Conservation (phyloP, 2,888 invertebrate species). For the Lithosia quadra region DNA sequence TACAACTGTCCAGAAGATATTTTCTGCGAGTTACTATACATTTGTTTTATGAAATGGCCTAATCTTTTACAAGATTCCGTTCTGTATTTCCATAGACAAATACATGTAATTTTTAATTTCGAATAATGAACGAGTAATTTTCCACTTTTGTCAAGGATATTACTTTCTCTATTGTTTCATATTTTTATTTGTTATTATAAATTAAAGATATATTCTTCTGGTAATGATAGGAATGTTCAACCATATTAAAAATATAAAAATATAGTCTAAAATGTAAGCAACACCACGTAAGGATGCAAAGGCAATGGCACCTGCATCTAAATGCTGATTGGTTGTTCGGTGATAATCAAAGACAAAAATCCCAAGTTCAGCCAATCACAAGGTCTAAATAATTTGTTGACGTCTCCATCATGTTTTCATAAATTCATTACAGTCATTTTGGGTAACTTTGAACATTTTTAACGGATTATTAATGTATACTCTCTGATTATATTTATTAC, state of each 20-base stretch:
- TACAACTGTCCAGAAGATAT: conserved; percentile 86
- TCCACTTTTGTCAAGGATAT: conserved; percentile 66
- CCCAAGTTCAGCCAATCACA: conserved; percentile 31
- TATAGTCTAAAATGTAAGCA: conserved; percentile 12
- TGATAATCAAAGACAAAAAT: conserved; percentile 28
- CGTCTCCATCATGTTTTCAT: conserved; percentile 40
- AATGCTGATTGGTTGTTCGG: conserved; percentile 31
- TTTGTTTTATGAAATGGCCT: conserved; percentile 88
- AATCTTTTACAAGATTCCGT: conserved; percentile 88
- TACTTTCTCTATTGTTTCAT: conserved; percentile 48
- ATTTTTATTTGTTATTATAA: conserved; percentile 19
- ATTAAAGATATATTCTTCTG: not conserved
- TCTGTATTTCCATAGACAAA: conserved; percentile 86
- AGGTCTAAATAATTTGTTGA: conserved; percentile 29
- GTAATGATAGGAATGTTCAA: not conserved
- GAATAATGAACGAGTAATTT: conserved; percentile 71
- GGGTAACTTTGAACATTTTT: no score
- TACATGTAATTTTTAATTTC: conserved; percentile 78
- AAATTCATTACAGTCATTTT: not conserved
- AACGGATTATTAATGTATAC: no score
- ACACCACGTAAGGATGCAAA: conserved; percentile 24
- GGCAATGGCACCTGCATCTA: conserved; percentile 12
- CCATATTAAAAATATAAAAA: conserved; percentile 4
- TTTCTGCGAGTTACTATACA: conserved; percentile 88
- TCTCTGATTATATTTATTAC: no score